Percentiles rank a stretch among this genome's conserved stretches.
phyloP scores from a whole-genome alignment of 2,888 invertebrate species.

The Lucinisca nassula region DNA sequence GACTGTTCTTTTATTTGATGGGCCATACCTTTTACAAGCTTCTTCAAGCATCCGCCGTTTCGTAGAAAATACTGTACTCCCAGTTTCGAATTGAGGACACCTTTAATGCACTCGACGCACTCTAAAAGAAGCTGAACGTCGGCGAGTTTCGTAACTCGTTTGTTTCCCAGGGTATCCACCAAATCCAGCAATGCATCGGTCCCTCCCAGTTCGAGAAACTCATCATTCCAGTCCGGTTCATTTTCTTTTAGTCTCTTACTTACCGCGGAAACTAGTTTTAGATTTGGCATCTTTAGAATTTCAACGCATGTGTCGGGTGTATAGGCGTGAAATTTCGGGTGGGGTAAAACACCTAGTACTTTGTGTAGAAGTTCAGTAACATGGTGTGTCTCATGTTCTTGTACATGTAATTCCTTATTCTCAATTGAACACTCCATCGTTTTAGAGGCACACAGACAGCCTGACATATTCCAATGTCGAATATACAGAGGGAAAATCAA shows the following conservation, averaged over 20 bases:
- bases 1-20: no score
- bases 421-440: no score
- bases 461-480: no score
- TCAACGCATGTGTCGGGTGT: no score
- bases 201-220: slow-evolving; percentile 84
- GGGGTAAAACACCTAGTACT: no score
- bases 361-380: no score
- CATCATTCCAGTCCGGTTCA: slow-evolving; percentile 83
- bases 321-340: no score
- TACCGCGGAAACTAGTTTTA: slow-evolving; percentile 78
- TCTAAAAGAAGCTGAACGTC: slow-evolving; percentile 86
- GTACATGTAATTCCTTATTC: no score
- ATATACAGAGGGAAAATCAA: no score
- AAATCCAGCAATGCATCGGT: slow-evolving; percentile 81
- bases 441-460: no score
- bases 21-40: slow-evolving; percentile 94
- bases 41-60: slow-evolving; percentile 96
- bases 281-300: slow-evolving; percentile 71
- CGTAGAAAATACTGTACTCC: slow-evolving; percentile 98
- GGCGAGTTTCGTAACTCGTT: slow-evolving; percentile 81
- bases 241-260: slow-evolving; percentile 81
- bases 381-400: no score
- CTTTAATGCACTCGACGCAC: slow-evolving; percentile 85
- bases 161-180: slow-evolving; percentile 82
- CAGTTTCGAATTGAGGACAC: slow-evolving; percentile 95